A percentile compares a stretch with the other conserved stretches of the same genome.
Conservation (phyloP, 2,797 vertebrate genomes). For the Eospalax fontanierii region DNA sequence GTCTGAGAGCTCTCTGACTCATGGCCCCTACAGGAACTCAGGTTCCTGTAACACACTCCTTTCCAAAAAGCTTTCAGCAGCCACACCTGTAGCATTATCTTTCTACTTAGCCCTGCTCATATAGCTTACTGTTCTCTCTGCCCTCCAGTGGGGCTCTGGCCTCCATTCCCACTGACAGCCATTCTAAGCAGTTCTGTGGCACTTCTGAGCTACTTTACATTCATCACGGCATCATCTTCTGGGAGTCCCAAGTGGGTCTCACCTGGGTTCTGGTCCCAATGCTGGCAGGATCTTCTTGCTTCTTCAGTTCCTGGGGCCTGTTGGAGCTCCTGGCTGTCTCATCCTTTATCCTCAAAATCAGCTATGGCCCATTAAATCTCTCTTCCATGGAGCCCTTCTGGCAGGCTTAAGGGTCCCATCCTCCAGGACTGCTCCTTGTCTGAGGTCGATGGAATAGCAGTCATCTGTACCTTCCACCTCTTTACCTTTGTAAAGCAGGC, state of each 20-base stretch:
- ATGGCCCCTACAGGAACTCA: too few species aligned
- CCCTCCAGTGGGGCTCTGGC: not conserved
- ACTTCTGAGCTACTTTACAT: rapidly evolving
- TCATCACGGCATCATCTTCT: rapidly evolving
- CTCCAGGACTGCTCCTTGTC: not conserved
- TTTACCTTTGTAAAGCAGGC: not conserved
- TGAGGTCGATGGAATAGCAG: not conserved
- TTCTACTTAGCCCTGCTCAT: too few species aligned
- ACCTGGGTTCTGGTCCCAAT: not conserved
- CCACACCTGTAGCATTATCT: rapidly evolving
- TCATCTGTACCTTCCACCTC: not conserved
- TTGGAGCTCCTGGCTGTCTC: not conserved
- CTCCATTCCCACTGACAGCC: not conserved
- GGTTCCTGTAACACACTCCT: not conserved
- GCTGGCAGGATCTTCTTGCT: too few species aligned
- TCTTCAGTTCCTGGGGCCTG: not conserved
- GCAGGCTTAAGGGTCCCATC: not conserved
- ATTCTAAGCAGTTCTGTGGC: rapidly evolving
- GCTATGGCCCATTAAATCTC: not conserved
- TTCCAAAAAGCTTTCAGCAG: not conserved
- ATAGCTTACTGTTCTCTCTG: too few species aligned
- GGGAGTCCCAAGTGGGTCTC: not conserved
- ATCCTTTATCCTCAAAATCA: not conserved
- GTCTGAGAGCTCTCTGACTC: not conserved
- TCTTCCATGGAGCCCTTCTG: not conserved